Conservation (phyloP, 2,888 invertebrate species). For the Odontothrips loti region DNA sequence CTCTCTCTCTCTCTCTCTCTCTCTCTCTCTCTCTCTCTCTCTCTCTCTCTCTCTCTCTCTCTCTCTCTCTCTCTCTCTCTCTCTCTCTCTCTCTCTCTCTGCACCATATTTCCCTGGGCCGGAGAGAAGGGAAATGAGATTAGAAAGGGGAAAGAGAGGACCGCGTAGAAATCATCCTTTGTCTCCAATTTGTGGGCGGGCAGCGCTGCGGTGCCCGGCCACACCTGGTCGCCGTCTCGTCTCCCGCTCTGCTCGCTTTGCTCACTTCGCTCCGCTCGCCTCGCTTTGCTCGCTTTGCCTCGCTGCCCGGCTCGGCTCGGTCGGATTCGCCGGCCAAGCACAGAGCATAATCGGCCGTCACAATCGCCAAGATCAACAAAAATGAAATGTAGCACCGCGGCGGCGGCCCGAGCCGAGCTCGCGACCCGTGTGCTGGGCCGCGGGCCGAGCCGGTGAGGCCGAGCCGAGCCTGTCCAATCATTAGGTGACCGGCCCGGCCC, state of each 20-base stretch:
- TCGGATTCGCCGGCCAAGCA: not conserved
- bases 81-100: no score
- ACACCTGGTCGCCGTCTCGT: not conserved
- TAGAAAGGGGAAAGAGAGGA: no score
- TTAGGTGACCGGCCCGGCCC: not conserved
- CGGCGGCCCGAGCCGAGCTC: not conserved
- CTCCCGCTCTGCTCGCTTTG: not conserved
- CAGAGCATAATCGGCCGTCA: slow-evolving; percentile 9
- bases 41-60: no score
- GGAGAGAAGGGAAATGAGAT: no score
- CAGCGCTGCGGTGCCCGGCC: not conserved
- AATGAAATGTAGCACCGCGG: slow-evolving; percentile 11
- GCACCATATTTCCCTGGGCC: no score
- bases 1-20: no score
- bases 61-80: no score
- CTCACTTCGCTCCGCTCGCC: not conserved
- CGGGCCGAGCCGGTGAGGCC: no score
- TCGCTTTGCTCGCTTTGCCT: not conserved
- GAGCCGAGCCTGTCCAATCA: not conserved
- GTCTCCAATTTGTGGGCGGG: no score
- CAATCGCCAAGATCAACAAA: slow-evolving; percentile 20
- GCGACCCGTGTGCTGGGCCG: no score
- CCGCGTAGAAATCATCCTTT: no score
- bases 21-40: no score
- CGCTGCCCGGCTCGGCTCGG: not conserved